phyloP scores from a whole-genome alignment of 2,113 vertebrate genomes.

The Chitala chitala region DNA sequence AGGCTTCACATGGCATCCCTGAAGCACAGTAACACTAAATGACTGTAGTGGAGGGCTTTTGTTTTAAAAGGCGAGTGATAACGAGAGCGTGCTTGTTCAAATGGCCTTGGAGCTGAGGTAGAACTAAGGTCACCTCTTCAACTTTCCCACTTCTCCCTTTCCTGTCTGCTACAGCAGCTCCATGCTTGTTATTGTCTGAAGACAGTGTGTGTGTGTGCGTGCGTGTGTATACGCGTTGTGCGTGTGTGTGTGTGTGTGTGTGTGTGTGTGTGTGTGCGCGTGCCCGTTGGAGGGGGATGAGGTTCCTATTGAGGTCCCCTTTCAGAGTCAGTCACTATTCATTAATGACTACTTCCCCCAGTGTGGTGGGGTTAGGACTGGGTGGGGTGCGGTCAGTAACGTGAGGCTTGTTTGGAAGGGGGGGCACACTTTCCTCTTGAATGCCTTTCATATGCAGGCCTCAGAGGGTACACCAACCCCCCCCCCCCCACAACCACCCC shows the following conservation, averaged over 20 bases:
- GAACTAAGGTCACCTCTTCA: no score
- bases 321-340: slow-evolving; percentile 73
- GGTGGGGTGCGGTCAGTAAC: slow-evolving; percentile 51
- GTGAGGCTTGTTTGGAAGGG: slow-evolving; percentile 64
- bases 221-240: background rate
- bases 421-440: slow-evolving; percentile 61
- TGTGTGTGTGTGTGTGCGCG: background rate
- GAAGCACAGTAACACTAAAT: no score
- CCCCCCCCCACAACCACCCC: slow-evolving; percentile 14
- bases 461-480: slow-evolving; percentile 57
- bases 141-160: no score
- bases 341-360: slow-evolving; percentile 76
- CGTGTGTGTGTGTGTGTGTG: slow-evolving; percentile 30
- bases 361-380: slow-evolving; percentile 28
- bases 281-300: slow-evolving; percentile 36
- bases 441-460: slow-evolving; percentile 74
- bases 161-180: no score
- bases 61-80: no score
- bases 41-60: no score
- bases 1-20: no score
- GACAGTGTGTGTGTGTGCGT: no score
- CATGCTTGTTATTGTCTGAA: no score
- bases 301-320: slow-evolving; percentile 64
- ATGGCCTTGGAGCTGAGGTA: no score
- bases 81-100: no score